A percentile compares a stretch with the other conserved stretches of the same genome.
Conservation (phyloP, 2,113 vertebrate genomes). For the Zosterops borbonicus region DNA sequence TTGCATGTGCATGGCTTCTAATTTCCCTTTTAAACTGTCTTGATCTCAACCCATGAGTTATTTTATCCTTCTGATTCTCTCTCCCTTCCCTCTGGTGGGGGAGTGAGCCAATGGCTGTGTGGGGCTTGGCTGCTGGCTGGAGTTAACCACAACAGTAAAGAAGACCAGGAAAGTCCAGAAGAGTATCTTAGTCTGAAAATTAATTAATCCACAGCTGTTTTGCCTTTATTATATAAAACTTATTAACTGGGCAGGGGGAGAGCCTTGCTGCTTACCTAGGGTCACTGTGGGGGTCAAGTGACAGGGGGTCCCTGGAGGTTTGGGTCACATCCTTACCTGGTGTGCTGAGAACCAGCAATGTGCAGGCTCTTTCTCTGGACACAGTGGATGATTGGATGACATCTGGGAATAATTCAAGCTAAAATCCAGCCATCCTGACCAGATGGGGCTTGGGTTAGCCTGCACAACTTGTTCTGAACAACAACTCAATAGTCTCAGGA, state of each 20-base stretch:
- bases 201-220: rapidly evolving
- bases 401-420: not conserved
- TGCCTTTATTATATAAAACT: not conserved
- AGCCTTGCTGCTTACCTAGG: not conserved
- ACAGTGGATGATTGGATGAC: rapidly evolving
- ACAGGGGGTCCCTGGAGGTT: rapidly evolving
- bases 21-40: not conserved
- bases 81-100: rapidly evolving
- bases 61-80: not conserved
- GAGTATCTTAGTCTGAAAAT: not conserved
- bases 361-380: not conserved
- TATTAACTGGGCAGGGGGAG: not conserved
- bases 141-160: too few relatives aligned
- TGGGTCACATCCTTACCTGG: not conserved
- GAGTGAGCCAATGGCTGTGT: rapidly evolving
- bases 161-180: not conserved
- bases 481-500: not conserved
- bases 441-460: not conserved
- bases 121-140: not conserved
- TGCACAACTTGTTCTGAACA: not conserved
- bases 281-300: rapidly evolving
- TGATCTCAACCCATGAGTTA: not conserved
- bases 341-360: rapidly evolving
- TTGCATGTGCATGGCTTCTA: not conserved
- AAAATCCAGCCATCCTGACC: not conserved